Conservation (phyloP, 2,888 invertebrate genomes). For the Osmoderma eremita region DNA sequence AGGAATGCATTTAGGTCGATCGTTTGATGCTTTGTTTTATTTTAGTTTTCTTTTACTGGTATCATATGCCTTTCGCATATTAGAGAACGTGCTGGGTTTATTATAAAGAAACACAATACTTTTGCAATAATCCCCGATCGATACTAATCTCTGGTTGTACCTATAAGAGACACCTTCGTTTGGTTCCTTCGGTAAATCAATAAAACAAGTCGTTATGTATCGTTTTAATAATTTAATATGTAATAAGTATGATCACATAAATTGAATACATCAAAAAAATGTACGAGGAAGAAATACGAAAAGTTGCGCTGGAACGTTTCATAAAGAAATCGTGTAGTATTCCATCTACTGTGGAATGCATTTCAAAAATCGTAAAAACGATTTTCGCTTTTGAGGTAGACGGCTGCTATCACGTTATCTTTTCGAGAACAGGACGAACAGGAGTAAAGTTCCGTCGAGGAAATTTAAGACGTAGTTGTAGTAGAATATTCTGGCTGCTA, state of each 20-base stretch:
- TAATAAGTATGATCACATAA: conserved; percentile 19
- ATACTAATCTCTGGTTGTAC: no score
- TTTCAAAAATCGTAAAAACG: conserved; percentile 1
- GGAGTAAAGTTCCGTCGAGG: not conserved
- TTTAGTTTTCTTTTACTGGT: no score
- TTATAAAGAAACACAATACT: no score
- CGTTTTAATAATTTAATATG: conserved; percentile 28
- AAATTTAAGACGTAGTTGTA: no score
- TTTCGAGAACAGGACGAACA: not conserved
- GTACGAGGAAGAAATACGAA: conserved; percentile 8
- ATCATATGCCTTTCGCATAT: no score
- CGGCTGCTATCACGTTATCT: conserved; percentile 32
- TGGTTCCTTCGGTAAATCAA: not conserved
- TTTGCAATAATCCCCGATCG: no score
- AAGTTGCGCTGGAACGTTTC: not conserved
- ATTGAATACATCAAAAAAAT: conserved; percentile 21
- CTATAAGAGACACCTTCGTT: no score
- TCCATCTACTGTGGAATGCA: conserved; percentile 16
- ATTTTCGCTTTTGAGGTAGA: conserved; percentile 28
- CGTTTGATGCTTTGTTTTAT: no score
- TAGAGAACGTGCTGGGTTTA: no score
- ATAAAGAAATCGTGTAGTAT: conserved; percentile 31
- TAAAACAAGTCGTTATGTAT: not conserved
- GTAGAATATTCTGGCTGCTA: conserved; percentile 32
- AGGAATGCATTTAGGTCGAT: no score